These are phyloP conservation scores for Zosterops borbonicus DNA, from an alignment of 2,113 vertebrate genomes.

Conservation along the genomic window DNA sequence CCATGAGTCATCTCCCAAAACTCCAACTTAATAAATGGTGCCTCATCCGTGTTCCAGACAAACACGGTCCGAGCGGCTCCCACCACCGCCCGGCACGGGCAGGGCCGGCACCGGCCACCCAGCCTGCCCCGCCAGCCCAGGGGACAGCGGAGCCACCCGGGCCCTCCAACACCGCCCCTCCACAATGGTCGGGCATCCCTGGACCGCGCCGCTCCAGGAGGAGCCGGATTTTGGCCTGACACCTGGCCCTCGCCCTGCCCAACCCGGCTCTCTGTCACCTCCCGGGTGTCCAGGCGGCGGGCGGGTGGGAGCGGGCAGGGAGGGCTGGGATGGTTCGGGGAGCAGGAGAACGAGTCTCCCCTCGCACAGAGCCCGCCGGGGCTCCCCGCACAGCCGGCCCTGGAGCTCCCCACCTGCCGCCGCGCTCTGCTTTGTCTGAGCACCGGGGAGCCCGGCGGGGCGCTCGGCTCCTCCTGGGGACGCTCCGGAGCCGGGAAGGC, in stretches of 20 bases:
- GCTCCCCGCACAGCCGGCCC: conserved; percentile 25
- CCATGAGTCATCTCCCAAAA: conserved; percentile 69
- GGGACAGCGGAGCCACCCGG: not conserved
- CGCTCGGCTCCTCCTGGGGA: not conserved
- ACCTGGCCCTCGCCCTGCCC: not conserved
- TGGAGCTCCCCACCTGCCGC: conserved; percentile 45
- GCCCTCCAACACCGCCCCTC: not conserved
- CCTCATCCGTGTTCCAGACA: conserved; percentile 53
- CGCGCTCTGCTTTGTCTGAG: conserved; percentile 40
- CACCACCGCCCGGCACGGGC: not conserved
- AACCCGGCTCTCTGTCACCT: not conserved
- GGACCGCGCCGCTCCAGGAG: fast-evolving
- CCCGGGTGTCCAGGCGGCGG: not conserved
- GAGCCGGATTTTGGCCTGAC: not conserved
- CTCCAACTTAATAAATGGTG: conserved; percentile 59
- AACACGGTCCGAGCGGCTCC: not conserved
- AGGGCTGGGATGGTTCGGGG: fast-evolving
- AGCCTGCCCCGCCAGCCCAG: not conserved
- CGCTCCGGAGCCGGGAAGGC: not conserved
- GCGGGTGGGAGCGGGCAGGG: not conserved
- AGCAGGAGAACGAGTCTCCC: not conserved
- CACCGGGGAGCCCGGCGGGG: not conserved
- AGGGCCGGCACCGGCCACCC: not conserved
- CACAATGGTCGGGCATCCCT: not conserved
- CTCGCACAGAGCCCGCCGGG: not conserved